phyloP scores from a whole-genome alignment of 1,140 invertebrate species.

The Lepidurus arcticus region DNA sequence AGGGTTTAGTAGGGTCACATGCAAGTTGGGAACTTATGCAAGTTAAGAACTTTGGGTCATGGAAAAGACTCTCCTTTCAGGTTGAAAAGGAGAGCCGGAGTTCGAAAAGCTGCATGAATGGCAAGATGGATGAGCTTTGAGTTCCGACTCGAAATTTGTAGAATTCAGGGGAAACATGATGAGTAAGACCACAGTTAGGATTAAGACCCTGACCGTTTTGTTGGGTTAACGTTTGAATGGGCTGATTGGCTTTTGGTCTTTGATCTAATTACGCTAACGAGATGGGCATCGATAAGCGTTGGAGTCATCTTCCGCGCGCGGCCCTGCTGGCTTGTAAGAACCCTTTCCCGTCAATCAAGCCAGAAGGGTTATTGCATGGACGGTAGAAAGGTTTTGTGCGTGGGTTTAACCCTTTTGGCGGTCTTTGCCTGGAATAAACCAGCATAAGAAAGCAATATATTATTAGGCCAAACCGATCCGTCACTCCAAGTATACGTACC shows the following conservation, averaged over 20 bases:
- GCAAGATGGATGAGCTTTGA: background rate
- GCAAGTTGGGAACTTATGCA: background rate
- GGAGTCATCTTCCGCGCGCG: background rate
- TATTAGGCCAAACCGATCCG: constrained; percentile 8
- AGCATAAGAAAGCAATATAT: constrained; percentile 16
- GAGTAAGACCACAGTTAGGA: no score
- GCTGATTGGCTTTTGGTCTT: background rate
- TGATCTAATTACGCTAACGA: constrained; percentile 19
- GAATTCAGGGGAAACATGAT: background rate
- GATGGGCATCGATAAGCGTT: background rate
- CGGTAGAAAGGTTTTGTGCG: background rate
- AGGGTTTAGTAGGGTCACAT: background rate
- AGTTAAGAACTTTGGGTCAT: background rate
- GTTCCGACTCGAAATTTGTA: background rate
- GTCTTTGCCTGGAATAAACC: background rate
- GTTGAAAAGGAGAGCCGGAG: background rate
- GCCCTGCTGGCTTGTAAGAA: background rate
- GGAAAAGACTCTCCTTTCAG: background rate
- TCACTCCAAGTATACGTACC: background rate
- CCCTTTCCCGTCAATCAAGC: background rate
- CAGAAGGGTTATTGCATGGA: background rate
- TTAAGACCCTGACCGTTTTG: no score
- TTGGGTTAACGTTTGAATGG: background rate
- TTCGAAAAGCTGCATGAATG: background rate
- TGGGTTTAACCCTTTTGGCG: background rate